A percentile compares a stretch with the other conserved stretches of the same genome.
These are phyloP conservation scores for Zaprionus obscuricornis DNA, from an alignment of 2,888 invertebrate genomes.

Conservation along the genomic window DNA sequence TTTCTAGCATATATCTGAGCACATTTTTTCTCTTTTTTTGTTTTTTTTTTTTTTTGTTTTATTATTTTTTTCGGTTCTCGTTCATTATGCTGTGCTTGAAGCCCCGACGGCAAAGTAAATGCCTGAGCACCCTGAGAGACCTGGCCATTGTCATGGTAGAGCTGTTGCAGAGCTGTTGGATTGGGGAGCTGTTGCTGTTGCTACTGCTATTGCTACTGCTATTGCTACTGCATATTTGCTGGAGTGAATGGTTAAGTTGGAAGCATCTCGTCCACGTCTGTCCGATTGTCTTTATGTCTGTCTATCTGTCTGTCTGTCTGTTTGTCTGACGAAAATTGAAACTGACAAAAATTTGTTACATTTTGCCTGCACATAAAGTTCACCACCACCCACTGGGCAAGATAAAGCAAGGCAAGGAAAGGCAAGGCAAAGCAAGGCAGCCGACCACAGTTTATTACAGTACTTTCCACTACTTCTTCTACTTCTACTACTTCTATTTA, in stretches of 20 bases:
- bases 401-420: not conserved
- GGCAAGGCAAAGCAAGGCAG: conserved; percentile 6
- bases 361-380: conserved; percentile 66
- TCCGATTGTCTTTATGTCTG: conserved; percentile 3
- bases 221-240: conserved; percentile 7
- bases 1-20: conserved; percentile 69
- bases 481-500: conserved; percentile 33
- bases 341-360: conserved; percentile 80
- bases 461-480: conserved; percentile 51
- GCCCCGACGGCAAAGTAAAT: conserved; percentile 81
- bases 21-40: conserved; percentile 36
- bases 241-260: conserved; percentile 43
- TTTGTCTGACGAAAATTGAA: conserved; percentile 74
- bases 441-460: conserved; percentile 63
- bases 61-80: conserved; percentile 54
- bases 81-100: conserved; percentile 73
- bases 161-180: not conserved
- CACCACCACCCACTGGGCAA: conserved; percentile 19
- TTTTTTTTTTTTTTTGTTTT: conserved; percentile 21
- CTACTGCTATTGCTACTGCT: not conserved
- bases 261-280: conserved; percentile 12
- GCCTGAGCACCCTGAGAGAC: conserved; percentile 63
- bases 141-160: conserved; percentile 69
- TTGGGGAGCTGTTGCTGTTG: not conserved
- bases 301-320: not conserved